These are phyloP conservation scores for Lepidochrysops patricia DNA, from an alignment of 2,888 invertebrate genomes.

Conservation along the genomic window DNA sequence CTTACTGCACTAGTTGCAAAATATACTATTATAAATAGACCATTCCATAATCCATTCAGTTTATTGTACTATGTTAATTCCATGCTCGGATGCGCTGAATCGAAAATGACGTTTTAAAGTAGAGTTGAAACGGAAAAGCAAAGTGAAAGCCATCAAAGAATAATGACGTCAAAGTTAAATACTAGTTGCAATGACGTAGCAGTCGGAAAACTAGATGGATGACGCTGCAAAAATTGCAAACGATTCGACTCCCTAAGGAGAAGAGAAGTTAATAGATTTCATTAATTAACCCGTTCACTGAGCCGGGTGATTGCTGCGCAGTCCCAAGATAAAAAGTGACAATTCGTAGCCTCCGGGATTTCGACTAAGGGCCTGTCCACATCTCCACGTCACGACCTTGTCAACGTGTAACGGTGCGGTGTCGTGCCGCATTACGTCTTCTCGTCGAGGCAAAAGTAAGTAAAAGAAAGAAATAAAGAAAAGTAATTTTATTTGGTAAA, in stretches of 20 bases:
- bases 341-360: slow-evolving; percentile 51
- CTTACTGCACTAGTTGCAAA: too few relatives aligned
- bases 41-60: background rate
- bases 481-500: too few relatives aligned
- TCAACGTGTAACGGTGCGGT: too few relatives aligned
- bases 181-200: slow-evolving; percentile 28
- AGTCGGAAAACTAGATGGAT: slow-evolving; percentile 49
- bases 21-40: too few relatives aligned
- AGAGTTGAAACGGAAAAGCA: background rate
- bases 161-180: slow-evolving; percentile 8
- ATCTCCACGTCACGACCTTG: too few relatives aligned
- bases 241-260: slow-evolving; percentile 52
- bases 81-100: background rate
- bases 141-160: background rate
- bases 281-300: slow-evolving; percentile 73
- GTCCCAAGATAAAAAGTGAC: slow-evolving; percentile 54
- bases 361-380: too few relatives aligned
- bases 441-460: too few relatives aligned
- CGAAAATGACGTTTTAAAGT: background rate
- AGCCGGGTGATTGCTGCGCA: slow-evolving; percentile 67
- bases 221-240: slow-evolving; percentile 52
- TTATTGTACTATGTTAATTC: background rate
- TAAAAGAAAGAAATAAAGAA: too few relatives aligned
- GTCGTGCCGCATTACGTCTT: too few relatives aligned
- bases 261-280: slow-evolving; percentile 70